Conservation (phyloP, 2,888 invertebrate genomes). For the Entomobrya proxima region DNA sequence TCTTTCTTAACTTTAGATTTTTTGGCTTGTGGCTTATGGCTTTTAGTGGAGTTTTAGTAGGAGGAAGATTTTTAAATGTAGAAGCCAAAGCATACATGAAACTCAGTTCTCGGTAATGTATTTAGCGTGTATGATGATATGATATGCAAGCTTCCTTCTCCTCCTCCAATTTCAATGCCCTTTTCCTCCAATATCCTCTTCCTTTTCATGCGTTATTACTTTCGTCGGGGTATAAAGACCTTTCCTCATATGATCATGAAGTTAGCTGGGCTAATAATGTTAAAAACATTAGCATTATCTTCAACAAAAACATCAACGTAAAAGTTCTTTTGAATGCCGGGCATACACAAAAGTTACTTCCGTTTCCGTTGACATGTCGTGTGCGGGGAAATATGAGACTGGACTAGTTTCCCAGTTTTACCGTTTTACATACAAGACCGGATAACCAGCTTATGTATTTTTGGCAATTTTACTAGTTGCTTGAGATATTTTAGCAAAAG, state of each 20-base stretch:
- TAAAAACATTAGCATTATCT: neutral
- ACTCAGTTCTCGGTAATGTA: slow-evolving; percentile 14
- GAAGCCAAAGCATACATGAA: too few species aligned
- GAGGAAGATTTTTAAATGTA: slow-evolving; percentile 29
- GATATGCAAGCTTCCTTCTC: slow-evolving; percentile 3
- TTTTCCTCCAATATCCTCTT: neutral
- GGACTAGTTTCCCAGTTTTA: neutral
- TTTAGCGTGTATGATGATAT: neutral
- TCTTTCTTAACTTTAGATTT: too few species aligned
- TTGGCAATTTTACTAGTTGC: neutral
- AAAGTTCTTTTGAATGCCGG: neutral
- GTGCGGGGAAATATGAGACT: neutral
- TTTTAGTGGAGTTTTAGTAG: too few species aligned
- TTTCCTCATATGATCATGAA: too few species aligned
- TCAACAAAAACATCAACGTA: too few species aligned
- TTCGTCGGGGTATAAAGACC: neutral
- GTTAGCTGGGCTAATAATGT: neutral
- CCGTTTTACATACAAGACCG: neutral
- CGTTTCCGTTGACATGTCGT: neutral
- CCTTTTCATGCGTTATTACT: neutral
- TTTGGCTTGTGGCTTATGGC: slow-evolving; percentile 25
- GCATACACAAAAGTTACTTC: neutral
- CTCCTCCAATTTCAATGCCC: slow-evolving; percentile 37
- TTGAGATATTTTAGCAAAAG: neutral
- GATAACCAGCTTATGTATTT: neutral